Percentiles rank a stretch among this genome's conserved stretches.
These are phyloP conservation scores for Tiliacea aurago DNA, from an alignment of 2,888 invertebrate species.

Conservation along the genomic window DNA sequence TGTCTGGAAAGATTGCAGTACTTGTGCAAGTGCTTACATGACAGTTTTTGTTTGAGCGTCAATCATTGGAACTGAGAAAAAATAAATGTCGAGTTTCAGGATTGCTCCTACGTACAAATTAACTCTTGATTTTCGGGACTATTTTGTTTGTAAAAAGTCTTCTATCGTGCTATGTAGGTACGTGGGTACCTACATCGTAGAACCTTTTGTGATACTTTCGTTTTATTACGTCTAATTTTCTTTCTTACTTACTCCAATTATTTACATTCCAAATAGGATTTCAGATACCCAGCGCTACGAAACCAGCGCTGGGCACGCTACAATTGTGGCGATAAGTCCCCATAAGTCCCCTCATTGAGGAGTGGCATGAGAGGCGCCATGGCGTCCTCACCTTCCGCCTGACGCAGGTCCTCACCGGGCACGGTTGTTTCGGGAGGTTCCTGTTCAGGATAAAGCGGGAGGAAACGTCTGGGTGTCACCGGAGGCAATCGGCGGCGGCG, in stretches of 20 bases:
- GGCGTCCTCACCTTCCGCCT: too few relatives aligned
- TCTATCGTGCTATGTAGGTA: not conserved
- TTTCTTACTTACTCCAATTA: not conserved
- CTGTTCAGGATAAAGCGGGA: too few relatives aligned
- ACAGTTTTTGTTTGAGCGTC: slow-evolving; percentile 27
- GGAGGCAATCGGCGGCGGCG: too few relatives aligned
- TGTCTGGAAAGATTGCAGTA: slow-evolving; percentile 56
- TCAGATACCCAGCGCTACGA: too few relatives aligned
- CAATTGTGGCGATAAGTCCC: too few relatives aligned
- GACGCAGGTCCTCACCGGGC: too few relatives aligned
- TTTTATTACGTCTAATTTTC: not conserved
- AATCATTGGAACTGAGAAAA: slow-evolving; percentile 19
- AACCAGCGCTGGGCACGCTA: too few relatives aligned
- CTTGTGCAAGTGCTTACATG: slow-evolving; percentile 48
- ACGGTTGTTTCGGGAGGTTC: too few relatives aligned
- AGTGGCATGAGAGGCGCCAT: too few relatives aligned
- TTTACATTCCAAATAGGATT: not conserved
- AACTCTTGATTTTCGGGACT: not conserved
- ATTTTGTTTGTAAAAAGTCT: slow-evolving; percentile 1
- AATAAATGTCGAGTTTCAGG: not conserved
- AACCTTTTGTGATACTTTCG: not conserved
- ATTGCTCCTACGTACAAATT: not conserved
- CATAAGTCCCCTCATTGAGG: too few relatives aligned
- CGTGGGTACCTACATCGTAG: not conserved
- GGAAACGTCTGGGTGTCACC: too few relatives aligned